Evolutionary conservation across 2,797 vertebrate genomes (phyloP).

Genomic region (Microctenopoma steveboyesi): DNA sequence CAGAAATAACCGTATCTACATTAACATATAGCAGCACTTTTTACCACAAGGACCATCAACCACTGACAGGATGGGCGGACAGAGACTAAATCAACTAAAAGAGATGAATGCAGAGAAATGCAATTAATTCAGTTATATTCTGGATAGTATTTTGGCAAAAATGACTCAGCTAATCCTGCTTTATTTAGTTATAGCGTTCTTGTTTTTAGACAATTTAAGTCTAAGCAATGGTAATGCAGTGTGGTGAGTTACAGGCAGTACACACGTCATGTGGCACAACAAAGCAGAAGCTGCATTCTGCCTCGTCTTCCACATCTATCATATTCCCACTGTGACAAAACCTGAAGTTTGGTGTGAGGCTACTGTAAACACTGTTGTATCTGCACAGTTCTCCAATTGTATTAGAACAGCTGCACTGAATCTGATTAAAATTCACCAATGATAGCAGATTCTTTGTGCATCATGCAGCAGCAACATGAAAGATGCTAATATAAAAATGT

Average conservation of each 20-base stretch:
- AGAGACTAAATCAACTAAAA: too few species aligned
- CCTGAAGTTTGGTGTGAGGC: conserved; percentile 2
- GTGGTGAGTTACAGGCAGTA: conserved; percentile 1
- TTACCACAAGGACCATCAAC: too few species aligned
- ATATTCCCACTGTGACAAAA: conserved; percentile 8
- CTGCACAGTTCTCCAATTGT: conserved; percentile 29
- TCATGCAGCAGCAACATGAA: conserved; percentile 62
- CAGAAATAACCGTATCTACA: too few species aligned
- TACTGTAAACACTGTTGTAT: conserved; percentile 17
- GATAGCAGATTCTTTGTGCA: conserved; percentile 62
- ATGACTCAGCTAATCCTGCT: background rate
- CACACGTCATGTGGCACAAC: background rate
- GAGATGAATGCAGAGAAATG: too few species aligned
- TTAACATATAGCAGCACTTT: too few species aligned
- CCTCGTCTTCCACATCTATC: background rate
- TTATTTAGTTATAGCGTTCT: background rate
- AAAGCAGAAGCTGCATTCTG: background rate
- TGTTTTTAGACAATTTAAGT: conserved; percentile 4
- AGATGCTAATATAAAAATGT: conserved; percentile 71
- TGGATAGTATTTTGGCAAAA: too few species aligned
- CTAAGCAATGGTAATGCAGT: conserved; percentile 7
- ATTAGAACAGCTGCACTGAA: conserved; percentile 46
- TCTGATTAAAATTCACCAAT: conserved; percentile 74
- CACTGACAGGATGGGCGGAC: too few species aligned
- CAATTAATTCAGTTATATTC: too few species aligned